A percentile compares a stretch with the other conserved stretches of the same genome.
These are phyloP conservation scores for Dysmachus trigonus DNA, from an alignment of 2,888 invertebrate genomes.

Conservation along the genomic window DNA sequence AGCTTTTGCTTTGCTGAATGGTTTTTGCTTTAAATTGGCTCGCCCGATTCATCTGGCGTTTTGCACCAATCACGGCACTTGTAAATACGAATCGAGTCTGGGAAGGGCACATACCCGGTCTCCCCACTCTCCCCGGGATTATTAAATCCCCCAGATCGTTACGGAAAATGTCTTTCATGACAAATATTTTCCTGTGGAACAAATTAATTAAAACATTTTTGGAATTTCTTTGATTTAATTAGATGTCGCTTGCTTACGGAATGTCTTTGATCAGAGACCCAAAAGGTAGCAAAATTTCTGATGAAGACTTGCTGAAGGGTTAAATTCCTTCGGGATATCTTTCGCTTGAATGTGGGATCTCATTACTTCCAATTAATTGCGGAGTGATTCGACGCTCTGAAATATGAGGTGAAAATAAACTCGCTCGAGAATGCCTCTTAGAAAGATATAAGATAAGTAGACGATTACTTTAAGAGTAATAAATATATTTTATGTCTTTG, in stretches of 20 bases:
- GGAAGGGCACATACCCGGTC: not conserved
- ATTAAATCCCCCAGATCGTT: conserved; percentile 2
- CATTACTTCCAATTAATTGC: not conserved
- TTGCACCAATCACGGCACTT: conserved; percentile 16
- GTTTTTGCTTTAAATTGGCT: conserved; percentile 37
- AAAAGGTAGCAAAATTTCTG: conserved; percentile 7
- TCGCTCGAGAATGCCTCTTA: not conserved
- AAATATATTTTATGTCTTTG: not conserved
- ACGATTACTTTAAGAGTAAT: not conserved
- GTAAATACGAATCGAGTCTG: not conserved
- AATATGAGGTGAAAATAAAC: not conserved
- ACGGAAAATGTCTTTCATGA: conserved; percentile 18
- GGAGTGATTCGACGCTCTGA: not conserved
- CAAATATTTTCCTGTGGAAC: conserved; percentile 38
- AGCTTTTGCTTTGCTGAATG: conserved; percentile 26
- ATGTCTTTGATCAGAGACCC: conserved; percentile 36
- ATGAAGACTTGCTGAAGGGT: not conserved
- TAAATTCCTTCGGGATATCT: conserved; percentile 7
- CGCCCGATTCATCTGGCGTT: conserved; percentile 2
- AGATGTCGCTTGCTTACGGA: conserved; percentile 31
- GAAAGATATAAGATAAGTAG: not conserved
- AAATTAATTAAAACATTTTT: conserved; percentile 42
- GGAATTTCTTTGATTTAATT: conserved; percentile 42
- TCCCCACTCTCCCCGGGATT: not conserved
- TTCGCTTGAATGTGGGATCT: not conserved